Conservation (phyloP, 2,797 vertebrate genomes). For the Enteromius radiatus region DNA sequence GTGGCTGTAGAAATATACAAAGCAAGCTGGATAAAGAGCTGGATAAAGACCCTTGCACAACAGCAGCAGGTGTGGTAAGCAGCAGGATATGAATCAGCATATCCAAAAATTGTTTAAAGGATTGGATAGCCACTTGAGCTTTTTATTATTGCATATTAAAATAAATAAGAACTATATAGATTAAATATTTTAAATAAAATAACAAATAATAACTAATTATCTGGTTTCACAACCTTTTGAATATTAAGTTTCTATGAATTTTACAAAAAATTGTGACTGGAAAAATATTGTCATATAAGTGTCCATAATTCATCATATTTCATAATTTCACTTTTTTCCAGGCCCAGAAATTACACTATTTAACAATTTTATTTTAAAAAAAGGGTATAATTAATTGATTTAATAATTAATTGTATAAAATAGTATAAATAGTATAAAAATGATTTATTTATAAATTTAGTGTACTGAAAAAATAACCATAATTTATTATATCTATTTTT, state of each 20-base stretch:
- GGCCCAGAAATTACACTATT: background rate
- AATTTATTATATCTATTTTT: too few species aligned
- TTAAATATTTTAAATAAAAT: background rate
- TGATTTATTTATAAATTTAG: too few species aligned
- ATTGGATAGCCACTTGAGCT: background rate
- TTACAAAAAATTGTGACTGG: background rate
- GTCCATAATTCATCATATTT: background rate
- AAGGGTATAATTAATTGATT: too few species aligned
- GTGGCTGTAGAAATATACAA: constrained; percentile 14
- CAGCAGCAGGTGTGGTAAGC: constrained; percentile 31
- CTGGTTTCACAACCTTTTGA: background rate
- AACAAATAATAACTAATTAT: background rate
- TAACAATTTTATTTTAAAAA: too few species aligned
- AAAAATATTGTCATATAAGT: background rate
- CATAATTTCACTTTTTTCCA: background rate
- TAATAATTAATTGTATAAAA: too few species aligned
- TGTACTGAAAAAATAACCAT: too few species aligned
- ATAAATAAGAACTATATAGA: background rate
- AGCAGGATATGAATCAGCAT: constrained; percentile 9
- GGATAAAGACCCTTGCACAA: constrained; percentile 18
- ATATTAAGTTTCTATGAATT: background rate
- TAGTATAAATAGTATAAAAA: too few species aligned
- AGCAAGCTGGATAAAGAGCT: constrained; percentile 1
- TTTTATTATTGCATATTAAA: background rate
- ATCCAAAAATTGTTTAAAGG: background rate